phyloP scores from a whole-genome alignment of 2,888 invertebrate species.

The Synanthedon formicaeformis region DNA sequence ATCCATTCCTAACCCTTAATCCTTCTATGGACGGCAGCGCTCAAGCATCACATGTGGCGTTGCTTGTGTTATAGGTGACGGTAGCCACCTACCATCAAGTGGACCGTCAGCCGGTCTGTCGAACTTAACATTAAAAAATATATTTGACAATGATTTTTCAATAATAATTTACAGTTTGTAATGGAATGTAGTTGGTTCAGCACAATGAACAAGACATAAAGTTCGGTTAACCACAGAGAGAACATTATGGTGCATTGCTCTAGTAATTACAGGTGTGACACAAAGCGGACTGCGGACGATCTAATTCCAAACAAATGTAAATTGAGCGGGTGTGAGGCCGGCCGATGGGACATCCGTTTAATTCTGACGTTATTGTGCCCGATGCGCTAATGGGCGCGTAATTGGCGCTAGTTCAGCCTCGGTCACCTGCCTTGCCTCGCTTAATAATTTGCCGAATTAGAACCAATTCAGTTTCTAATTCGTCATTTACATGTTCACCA shows the following conservation, averaged over 20 bases:
- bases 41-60: too few relatives aligned
- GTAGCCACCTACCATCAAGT: too few relatives aligned
- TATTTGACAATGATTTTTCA: too few relatives aligned
- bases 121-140: too few relatives aligned
- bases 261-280: conserved; percentile 35
- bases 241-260: conserved; percentile 29
- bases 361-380: conserved; percentile 51
- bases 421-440: conserved; percentile 34
- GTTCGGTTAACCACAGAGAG: conserved; percentile 31
- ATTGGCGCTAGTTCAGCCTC: conserved; percentile 54
- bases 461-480: conserved; percentile 14
- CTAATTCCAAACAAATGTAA: conserved; percentile 65
- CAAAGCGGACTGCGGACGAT: conserved; percentile 30
- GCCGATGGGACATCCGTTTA: conserved; percentile 54
- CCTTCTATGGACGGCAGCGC: too few relatives aligned
- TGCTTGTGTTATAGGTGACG: too few relatives aligned
- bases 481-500: not conserved
- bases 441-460: conserved; percentile 41
- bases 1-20: too few relatives aligned
- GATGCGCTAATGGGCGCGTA: conserved; percentile 53
- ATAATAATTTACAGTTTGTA: too few relatives aligned
- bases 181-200: conserved; percentile 11
- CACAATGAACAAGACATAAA: conserved; percentile 19
- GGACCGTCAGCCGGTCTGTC: too few relatives aligned
- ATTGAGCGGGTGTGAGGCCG: conserved; percentile 41